phyloP scores from a whole-genome alignment of 2,888 invertebrate species.

The Neoascia interrupta region DNA sequence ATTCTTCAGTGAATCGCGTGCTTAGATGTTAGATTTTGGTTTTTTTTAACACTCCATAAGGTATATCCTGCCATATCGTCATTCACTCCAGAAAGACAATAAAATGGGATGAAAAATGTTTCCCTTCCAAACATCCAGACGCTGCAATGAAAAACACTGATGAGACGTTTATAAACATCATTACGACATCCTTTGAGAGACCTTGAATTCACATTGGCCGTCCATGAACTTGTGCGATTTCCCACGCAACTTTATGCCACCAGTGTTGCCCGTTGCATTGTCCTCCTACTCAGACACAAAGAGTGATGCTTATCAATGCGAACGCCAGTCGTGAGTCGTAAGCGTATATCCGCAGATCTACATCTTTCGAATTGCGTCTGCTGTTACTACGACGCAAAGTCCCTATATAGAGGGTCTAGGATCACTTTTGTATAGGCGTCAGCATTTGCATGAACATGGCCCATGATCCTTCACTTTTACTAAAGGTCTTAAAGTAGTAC shows the following conservation, averaged over 20 bases:
- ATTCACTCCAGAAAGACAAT: too few species aligned
- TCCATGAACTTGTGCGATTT: slow-evolving; percentile 7
- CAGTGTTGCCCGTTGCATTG: neutral
- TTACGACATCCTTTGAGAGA: neutral
- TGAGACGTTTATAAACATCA: neutral
- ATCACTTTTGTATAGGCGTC: too few species aligned
- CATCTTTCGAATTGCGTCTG: slow-evolving; percentile 1
- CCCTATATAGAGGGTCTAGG: too few species aligned
- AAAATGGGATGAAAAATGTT: slow-evolving; percentile 11
- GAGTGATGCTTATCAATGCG: neutral
- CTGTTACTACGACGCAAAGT: too few species aligned
- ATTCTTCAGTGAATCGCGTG: too few species aligned
- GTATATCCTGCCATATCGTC: too few species aligned
- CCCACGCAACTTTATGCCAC: slow-evolving; percentile 16
- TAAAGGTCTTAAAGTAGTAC: neutral
- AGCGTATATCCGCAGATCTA: neutral
- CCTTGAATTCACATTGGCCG: slow-evolving; percentile 6
- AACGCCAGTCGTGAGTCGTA: too few species aligned
- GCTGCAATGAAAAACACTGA: neutral
- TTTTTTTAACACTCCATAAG: too few species aligned
- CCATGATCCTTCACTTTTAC: neutral
- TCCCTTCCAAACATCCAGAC: neutral
- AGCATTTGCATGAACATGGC: neutral
- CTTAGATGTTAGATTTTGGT: too few species aligned
- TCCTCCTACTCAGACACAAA: neutral